phyloP scores from a whole-genome alignment of 1,140 invertebrate species.

The Planococcus citri region DNA sequence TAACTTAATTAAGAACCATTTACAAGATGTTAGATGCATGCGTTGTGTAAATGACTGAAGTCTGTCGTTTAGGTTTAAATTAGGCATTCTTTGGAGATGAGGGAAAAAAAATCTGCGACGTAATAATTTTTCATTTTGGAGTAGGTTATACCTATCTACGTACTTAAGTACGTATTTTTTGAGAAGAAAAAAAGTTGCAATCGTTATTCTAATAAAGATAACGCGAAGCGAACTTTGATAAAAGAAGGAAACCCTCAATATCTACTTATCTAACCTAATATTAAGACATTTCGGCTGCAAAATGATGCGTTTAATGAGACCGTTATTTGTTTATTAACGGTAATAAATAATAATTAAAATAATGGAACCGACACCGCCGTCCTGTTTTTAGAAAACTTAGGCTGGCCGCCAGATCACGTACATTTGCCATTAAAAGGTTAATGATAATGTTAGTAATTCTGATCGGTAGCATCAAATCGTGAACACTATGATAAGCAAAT shows the following conservation, averaged over 20 bases:
- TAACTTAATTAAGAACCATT: background rate
- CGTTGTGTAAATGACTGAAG: too few relatives aligned
- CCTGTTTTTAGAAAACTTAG: background rate
- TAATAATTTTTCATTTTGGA: too few relatives aligned
- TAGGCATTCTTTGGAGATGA: too few relatives aligned
- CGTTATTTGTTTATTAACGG: background rate
- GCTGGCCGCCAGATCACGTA: background rate
- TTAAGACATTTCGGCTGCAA: background rate
- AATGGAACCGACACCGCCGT: background rate
- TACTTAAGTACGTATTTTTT: too few relatives aligned
- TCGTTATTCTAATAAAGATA: too few relatives aligned
- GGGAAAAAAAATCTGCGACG: too few relatives aligned
- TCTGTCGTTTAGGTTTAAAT: too few relatives aligned
- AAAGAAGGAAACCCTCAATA: too few relatives aligned
- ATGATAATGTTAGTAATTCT: background rate
- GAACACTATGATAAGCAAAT: constrained; percentile 7
- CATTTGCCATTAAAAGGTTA: background rate
- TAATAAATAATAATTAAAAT: constrained; percentile 5
- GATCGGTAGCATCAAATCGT: background rate
- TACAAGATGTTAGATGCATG: background rate
- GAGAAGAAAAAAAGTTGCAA: too few relatives aligned
- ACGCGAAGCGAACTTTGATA: too few relatives aligned
- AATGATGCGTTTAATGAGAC: background rate
- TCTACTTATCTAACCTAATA: too few relatives aligned
- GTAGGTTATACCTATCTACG: too few relatives aligned